Percentiles rank a stretch among this genome's conserved stretches.
phyloP scores from a whole-genome alignment of 2,888 invertebrate species.

The Proisotoma minuta region DNA sequence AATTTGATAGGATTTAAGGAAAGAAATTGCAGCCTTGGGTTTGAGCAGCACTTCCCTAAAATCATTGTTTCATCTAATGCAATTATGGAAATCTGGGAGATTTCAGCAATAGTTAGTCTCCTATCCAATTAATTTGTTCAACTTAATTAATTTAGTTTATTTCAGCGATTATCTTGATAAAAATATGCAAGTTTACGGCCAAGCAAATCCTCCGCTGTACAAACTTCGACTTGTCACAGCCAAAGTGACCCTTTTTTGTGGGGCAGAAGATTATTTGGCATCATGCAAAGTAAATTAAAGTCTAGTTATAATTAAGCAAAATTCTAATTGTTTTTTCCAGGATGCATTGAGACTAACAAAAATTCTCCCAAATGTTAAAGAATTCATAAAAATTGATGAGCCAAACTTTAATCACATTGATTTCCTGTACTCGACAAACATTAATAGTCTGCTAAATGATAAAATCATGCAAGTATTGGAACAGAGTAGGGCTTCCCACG shows the following conservation, averaged over 20 bases:
- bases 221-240: not conserved
- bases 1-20: not conserved
- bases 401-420: constrained; percentile 8
- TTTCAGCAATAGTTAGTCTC: constrained; percentile 7
- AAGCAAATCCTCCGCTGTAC: not conserved
- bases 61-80: not conserved
- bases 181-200: not conserved
- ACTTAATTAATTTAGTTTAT: too few relatives aligned
- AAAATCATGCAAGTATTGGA: constrained; percentile 3
- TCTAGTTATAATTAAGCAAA: not conserved
- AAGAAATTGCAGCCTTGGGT: not conserved
- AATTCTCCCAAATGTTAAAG: constrained; percentile 3
- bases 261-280: not conserved
- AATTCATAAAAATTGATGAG: not conserved
- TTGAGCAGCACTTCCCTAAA: constrained; percentile 1
- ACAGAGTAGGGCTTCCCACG: not conserved
- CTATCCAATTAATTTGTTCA: too few relatives aligned
- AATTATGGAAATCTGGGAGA: not conserved
- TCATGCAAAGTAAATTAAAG: not conserved
- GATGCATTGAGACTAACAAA: not conserved
- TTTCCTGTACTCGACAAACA: not conserved
- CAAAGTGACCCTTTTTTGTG: not conserved
- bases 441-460: constrained; percentile 1
- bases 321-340: not conserved
- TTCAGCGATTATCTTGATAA: constrained; percentile 7